Base-by-base conservation (phyloP, 2,888 invertebrate species). In the Slavum lentiscoides region DNA sequence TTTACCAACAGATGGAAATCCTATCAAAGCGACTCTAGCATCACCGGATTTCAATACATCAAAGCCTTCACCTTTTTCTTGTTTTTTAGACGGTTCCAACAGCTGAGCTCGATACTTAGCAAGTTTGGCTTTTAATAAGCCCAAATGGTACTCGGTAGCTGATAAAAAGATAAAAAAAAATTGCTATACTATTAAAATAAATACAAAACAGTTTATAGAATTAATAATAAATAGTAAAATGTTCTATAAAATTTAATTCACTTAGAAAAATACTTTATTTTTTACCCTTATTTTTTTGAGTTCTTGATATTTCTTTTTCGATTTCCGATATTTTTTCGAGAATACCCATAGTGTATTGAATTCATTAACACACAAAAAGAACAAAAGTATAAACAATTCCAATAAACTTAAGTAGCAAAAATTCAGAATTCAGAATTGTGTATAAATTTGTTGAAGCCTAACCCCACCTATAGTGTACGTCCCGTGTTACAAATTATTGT, bases 101-200 rank as follows among this genome's bases (percentile, higher is more conserved):
- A 99, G 88, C 86, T 98, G 97, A 2, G 97, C 94, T 58, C 97
- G 90, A 86, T 96, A 97, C 86, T 97, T 97, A 0, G 97, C 97
- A 86, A 97, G 88, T 88, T 97, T 97, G 0, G 98, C 99, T 88
- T 99, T 99, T 81, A 99, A 87, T 68, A 99, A 89, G 62, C 99
- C 99, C 88, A 99, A 91, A 89, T 99, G 99, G 86, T 99, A 98
- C 87, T 99, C 99, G 85, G 99, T 99, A 11, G 98, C 98, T 98
- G 13, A 49, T 49, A 49, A 88, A 83, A 89, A 19, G 11, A 21
- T 21, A 49, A 74, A 61, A 17, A 58, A n/a, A 43, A 30, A 30
- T 30, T 30, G 23, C 43, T 49, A 15, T 13, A 13, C 19, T 15
- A 30, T 49, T 19, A 72, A 21, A 53, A 23, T 66, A 39, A 64